These are phyloP conservation scores for Tryphoninae sp. DNA, from an alignment of 2,888 invertebrate genomes.

Conservation along the genomic window DNA sequence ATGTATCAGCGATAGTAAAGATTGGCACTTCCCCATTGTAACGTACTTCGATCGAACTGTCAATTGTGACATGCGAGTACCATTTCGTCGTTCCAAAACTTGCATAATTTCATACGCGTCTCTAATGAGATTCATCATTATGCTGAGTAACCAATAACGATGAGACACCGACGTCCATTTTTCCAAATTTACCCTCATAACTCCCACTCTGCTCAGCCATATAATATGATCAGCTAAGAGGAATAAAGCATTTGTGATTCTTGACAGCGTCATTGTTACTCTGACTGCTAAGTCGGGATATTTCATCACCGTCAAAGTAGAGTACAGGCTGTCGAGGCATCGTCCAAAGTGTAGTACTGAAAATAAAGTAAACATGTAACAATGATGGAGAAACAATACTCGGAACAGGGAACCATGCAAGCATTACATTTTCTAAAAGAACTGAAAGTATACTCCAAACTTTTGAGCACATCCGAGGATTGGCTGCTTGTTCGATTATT, in stretches of 20 bases:
- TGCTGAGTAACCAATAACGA: slow-evolving; percentile 92
- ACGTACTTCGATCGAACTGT: slow-evolving; percentile 50
- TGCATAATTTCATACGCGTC: slow-evolving; percentile 92
- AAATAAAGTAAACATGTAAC: slow-evolving; percentile 54
- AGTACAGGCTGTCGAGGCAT: slow-evolving; percentile 91
- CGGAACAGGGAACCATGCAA: not conserved
- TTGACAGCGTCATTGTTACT: slow-evolving; percentile 89
- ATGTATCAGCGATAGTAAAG: slow-evolving; percentile 73
- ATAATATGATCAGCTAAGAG: slow-evolving; percentile 93
- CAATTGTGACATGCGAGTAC: slow-evolving; percentile 72
- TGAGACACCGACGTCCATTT: slow-evolving; percentile 90
- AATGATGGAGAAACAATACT: no score
- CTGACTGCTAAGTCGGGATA: slow-evolving; percentile 88
- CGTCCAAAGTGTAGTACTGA: slow-evolving; percentile 93
- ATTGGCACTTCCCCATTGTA: slow-evolving; percentile 43
- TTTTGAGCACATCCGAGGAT: slow-evolving; percentile 89
- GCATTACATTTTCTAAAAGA: slow-evolving; percentile 91
- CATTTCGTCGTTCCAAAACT: slow-evolving; percentile 82
- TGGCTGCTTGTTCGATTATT: slow-evolving; percentile 83
- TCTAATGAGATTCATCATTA: slow-evolving; percentile 89
- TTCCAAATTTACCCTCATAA: slow-evolving; percentile 86
- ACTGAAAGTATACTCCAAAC: slow-evolving; percentile 91
- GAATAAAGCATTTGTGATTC: slow-evolving; percentile 90
- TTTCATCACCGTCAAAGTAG: slow-evolving; percentile 87
- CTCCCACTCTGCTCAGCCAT: slow-evolving; percentile 91